Conservation (phyloP, 2,888 invertebrate genomes). For the Osedax fenrisi region DNA sequence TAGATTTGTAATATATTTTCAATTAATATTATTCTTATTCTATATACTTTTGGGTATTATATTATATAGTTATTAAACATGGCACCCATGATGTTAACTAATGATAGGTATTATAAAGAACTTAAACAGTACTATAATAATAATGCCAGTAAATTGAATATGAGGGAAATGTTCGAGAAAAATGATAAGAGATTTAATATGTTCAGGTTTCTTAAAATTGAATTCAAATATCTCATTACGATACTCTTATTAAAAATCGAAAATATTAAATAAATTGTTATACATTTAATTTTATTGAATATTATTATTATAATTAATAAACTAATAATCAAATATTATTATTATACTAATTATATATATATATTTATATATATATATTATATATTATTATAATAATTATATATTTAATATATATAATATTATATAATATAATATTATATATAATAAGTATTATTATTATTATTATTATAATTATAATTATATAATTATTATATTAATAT, state of each 20-base stretch:
- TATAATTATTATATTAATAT: too few relatives aligned
- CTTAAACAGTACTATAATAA: conserved; percentile 54
- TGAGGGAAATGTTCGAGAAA: conserved; percentile 68
- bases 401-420: too few relatives aligned
- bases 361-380: neutral
- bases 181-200: conserved; percentile 73
- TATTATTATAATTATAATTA: too few relatives aligned
- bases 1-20: too few relatives aligned
- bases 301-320: neutral
- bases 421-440: too few relatives aligned
- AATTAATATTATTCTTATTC: too few relatives aligned
- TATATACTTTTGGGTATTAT: too few relatives aligned
- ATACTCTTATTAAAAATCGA: neutral
- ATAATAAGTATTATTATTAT: too few relatives aligned
- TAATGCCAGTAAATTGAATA: conserved; percentile 65
- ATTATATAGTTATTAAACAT: neutral
- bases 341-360: neutral
- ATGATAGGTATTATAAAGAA: conserved; percentile 36
- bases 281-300: neutral
- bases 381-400: too few relatives aligned
- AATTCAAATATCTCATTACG: too few relatives aligned
- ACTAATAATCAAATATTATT: neutral
- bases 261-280: neutral
- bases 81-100: neutral
- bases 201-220: conserved; percentile 71